These are phyloP conservation scores for Anomalospiza imberbis DNA, from an alignment of 2,797 vertebrate species.

Conservation along the genomic window DNA sequence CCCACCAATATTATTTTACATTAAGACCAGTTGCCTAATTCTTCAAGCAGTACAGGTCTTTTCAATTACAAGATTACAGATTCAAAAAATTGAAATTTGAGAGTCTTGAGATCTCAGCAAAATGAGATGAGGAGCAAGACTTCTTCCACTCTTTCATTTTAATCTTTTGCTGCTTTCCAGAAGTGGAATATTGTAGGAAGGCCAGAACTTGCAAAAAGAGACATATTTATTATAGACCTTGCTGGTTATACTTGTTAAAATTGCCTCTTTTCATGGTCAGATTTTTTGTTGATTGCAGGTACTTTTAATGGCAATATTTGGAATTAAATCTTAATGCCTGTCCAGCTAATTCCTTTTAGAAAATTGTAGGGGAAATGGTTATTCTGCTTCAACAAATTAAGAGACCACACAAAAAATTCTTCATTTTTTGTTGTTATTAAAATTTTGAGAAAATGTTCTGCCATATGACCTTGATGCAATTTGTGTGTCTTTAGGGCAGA, in stretches of 20 bases:
- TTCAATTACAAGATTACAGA: neutral
- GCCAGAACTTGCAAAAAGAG: neutral
- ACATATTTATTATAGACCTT: neutral
- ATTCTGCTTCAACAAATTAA: neutral
- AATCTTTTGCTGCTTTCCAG: neutral
- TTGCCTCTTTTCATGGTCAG: neutral
- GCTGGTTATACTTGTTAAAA: neutral
- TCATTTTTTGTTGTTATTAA: neutral
- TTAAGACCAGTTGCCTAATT: neutral
- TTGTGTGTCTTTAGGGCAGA: neutral
- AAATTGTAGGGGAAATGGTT: neutral
- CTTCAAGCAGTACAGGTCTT: neutral
- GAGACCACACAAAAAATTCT: neutral
- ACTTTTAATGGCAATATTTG: neutral
- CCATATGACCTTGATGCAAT: neutral
- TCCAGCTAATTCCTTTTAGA: neutral
- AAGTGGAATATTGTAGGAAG: neutral
- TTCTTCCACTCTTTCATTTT: neutral
- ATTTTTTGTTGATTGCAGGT: neutral
- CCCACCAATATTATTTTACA: neutral
- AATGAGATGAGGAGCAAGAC: neutral
- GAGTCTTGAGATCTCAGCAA: neutral
- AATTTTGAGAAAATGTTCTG: neutral
- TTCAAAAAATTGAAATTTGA: neutral
- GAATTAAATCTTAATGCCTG: neutral